Evolutionary conservation across 2,888 invertebrate genomes (phyloP).

Genomic region (Microctonus aethiopoides): DNA sequence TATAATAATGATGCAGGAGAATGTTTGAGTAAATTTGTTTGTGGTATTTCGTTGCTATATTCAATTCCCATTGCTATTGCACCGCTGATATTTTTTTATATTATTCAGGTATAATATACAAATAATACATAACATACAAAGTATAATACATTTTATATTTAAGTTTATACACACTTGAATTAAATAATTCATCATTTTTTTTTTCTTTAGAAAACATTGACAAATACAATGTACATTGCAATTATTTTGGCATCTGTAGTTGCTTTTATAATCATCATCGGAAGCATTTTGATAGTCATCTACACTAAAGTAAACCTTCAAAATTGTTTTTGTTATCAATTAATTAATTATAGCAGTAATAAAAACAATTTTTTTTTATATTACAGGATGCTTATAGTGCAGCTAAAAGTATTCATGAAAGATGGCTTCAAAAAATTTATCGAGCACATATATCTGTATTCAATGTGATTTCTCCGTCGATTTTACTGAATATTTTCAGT

Average conservation of each 20-base stretch:
- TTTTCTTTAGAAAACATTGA: conserved; percentile 42
- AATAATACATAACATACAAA: conserved; percentile 4
- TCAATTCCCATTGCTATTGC: conserved; percentile 46
- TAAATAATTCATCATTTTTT: conserved; percentile 2
- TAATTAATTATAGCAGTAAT: too few species aligned
- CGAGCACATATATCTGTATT: conserved; percentile 68
- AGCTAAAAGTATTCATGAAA: conserved; percentile 68
- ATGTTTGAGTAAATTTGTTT: conserved; percentile 20
- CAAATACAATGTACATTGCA: conserved; percentile 39
- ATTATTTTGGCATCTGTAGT: conserved; percentile 44
- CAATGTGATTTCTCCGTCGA: conserved; percentile 68
- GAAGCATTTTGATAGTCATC: conserved; percentile 42
- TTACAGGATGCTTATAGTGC: conserved; percentile 66
- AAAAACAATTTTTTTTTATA: not conserved
- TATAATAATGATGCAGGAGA: conserved; percentile 13
- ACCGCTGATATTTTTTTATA: conserved; percentile 45
- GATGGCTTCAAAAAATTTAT: conserved; percentile 67
- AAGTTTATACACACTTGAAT: conserved; percentile 17
- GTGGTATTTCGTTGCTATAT: conserved; percentile 40
- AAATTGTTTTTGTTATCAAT: not conserved
- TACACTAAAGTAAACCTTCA: conserved; percentile 45
- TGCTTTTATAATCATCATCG: conserved; percentile 44
- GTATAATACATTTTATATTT: conserved; percentile 6
- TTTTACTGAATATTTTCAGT: conserved; percentile 70
- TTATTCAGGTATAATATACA: conserved; percentile 42